Percentiles rank a stretch among this genome's conserved stretches.
These are phyloP conservation scores for Cepaea hortensis DNA, from an alignment of 2,888 invertebrate genomes.

Conservation along the genomic window DNA sequence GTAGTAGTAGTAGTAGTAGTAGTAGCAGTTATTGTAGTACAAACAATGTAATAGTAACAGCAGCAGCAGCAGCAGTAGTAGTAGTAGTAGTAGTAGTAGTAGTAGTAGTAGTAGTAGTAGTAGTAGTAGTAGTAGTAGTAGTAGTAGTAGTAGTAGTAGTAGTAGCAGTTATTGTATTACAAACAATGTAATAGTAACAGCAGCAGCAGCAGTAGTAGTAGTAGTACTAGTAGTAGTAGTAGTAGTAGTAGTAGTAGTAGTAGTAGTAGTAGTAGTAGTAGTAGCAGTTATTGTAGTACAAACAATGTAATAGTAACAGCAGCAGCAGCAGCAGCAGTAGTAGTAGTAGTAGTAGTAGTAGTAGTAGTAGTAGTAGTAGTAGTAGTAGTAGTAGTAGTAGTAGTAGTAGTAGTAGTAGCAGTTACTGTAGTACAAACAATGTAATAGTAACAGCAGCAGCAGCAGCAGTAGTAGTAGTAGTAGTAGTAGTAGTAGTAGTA, in stretches of 20 bases:
- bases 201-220: background rate
- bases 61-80: background rate
- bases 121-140: too few relatives aligned
- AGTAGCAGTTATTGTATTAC: too few relatives aligned
- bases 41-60: conserved; percentile 27
- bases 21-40: too few relatives aligned
- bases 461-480: conserved; percentile 16
- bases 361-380: conserved; percentile 41
- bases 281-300: background rate
- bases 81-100: too few relatives aligned
- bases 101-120: background rate
- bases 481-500: conserved; percentile 20
- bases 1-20: conserved; percentile 32
- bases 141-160: too few relatives aligned
- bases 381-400: conserved; percentile 44
- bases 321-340: background rate
- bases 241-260: too few relatives aligned
- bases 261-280: too few relatives aligned
- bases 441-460: conserved; percentile 36
- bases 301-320: conserved; percentile 15
- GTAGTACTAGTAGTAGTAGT: too few relatives aligned
- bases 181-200: too few relatives aligned
- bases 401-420: conserved; percentile 42
- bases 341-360: too few relatives aligned
- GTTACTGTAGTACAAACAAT: conserved; percentile 40